Percentiles rank a stretch among this genome's conserved stretches.
Evolutionary conservation across 2,113 vertebrate species (phyloP).

Genomic region (Scolopax mira): DNA sequence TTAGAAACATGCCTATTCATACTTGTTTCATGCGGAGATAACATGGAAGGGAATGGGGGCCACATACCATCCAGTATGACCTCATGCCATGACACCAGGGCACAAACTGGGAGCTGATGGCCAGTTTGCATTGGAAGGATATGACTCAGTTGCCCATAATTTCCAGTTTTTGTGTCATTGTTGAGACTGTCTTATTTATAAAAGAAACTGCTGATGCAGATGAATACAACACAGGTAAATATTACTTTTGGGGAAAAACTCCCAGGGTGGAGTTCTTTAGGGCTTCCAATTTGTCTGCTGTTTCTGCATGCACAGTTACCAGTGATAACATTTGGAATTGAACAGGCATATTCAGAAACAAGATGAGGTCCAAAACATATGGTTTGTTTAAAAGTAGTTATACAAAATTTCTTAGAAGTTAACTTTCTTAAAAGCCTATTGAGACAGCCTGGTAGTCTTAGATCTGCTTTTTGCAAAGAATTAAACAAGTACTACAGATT

Average conservation of each 20-base stretch:
- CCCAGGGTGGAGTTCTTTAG: neutral
- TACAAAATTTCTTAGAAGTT: neutral
- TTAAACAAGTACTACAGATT: neutral
- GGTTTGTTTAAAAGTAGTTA: neutral
- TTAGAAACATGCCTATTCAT: neutral
- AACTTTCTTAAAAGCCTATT: neutral
- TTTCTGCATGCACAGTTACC: neutral
- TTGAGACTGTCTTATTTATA: neutral
- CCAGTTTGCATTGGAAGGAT: neutral
- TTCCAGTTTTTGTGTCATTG: neutral
- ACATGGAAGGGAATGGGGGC: neutral
- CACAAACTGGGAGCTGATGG: neutral
- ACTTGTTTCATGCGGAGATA: neutral
- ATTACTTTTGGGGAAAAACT: neutral
- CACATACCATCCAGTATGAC: neutral
- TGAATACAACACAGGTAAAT: neutral
- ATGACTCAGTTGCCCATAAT: conserved; percentile 43
- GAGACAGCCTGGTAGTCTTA: neutral
- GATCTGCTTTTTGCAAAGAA: neutral
- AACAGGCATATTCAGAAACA: neutral
- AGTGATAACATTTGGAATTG: neutral
- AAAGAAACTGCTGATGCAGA: conserved; percentile 10
- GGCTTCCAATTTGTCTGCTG: neutral
- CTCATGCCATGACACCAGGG: neutral
- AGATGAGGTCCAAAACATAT: neutral